Evolutionary conservation across 2,113 vertebrate species (phyloP), one percentile per base, ranked within the genome.

Genomic region (Planiliza haematocheilus): DNA sequence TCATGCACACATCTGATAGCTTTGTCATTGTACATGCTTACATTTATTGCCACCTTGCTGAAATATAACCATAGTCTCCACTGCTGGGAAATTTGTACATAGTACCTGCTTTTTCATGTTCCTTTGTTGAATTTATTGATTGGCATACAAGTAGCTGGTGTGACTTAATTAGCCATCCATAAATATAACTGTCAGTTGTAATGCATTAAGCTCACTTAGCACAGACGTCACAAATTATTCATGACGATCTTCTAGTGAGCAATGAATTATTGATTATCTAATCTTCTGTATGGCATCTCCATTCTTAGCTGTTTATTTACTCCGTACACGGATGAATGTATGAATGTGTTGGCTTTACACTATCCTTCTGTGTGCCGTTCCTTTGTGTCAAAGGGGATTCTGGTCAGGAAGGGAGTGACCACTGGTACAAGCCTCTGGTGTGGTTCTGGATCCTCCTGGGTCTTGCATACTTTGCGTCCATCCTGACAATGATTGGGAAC

Each of bases 371-470:
- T 21, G 4, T 3, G 13, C 38, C 62, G 1, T 72, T 11, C 58
- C 36, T 48, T 45, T 77, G 30, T 63, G 4, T 75, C 74, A 70
- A 86, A 89, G 94, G 91, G 56, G 62, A 91, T 38, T 70, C 88
- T 70, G 92, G 91, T 4, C 67, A 72, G 2, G 68, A 18, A 9
- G 91, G 89, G 6, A 89, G 85, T 8, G 88, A 93, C 52, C 87
- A 92, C 69, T 94, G 92, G 93, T 97, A 97, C 61, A 96, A 97
- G 69, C 96, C 96, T 0, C 74, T 97, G 75, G 96, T 96, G 63
- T 96, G 96, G 95, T 96, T 97, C 87, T 97, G 96, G 96, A 96
- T 97, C 80, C 88, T 97, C 24, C 79, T 97, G 11, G 96, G 96
- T 59, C 88, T 97, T 53, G 96, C 96, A 66, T 97, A 97, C 90